phyloP scores from a whole-genome alignment of 2,113 vertebrate genomes.

The Andinoacara biseriatus region DNA sequence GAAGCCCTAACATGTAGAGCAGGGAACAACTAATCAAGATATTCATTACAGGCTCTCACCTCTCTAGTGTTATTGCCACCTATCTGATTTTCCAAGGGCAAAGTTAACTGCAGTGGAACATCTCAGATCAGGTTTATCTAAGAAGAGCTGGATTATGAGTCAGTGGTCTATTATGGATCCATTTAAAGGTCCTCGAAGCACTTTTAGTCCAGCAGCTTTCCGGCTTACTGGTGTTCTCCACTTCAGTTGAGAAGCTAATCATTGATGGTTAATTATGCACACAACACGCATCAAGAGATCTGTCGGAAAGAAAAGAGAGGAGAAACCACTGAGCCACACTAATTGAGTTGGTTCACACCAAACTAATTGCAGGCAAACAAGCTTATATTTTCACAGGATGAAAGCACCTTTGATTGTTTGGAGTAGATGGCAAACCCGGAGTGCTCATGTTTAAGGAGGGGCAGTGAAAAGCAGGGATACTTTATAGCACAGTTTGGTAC shows the following conservation, averaged over 20 bases:
- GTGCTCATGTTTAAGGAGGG: not conserved
- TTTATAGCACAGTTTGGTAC: conserved; percentile 3
- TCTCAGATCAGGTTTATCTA: not conserved
- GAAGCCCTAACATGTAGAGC: not conserved
- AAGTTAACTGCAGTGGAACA: not conserved
- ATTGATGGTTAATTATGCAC: conserved; percentile 59
- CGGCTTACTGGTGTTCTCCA: conserved; percentile 13
- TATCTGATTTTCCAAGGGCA: not conserved
- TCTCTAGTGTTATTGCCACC: not conserved
- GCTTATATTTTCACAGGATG: conserved; percentile 40
- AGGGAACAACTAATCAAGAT: not conserved
- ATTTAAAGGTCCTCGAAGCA: conserved; percentile 16
- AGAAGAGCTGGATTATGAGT: not conserved
- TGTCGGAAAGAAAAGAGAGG: conserved; percentile 20
- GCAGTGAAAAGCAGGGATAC: not conserved
- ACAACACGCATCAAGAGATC: conserved; percentile 53
- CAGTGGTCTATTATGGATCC: not conserved
- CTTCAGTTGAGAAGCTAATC: conserved; percentile 44
- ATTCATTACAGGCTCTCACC: not conserved
- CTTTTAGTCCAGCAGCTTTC: not conserved
- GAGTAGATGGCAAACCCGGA: not conserved
- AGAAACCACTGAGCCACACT: conserved; percentile 41
- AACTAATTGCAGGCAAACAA: conserved; percentile 56
- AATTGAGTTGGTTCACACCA: conserved; percentile 54
- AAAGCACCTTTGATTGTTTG: conserved; percentile 53